phyloP scores from a whole-genome alignment of 2,888 invertebrate genomes.

The Agonopterix alstromeriana region DNA sequence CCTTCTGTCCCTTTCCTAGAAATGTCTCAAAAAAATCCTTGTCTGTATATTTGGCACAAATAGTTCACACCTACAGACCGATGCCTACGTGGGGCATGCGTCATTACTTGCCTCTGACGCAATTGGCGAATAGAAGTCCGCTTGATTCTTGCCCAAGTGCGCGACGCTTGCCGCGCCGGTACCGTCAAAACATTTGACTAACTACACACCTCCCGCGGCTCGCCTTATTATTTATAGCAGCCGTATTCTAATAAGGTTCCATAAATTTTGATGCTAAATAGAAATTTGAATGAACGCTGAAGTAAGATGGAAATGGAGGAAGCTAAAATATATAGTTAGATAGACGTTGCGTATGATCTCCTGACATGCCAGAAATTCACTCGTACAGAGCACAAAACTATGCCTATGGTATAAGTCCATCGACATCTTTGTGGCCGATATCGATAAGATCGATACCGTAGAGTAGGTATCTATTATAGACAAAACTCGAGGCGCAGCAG shows the following conservation, averaged over 20 bases:
- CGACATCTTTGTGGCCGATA: too few relatives aligned
- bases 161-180: conserved; percentile 9
- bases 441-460: too few relatives aligned
- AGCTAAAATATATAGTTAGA: too few relatives aligned
- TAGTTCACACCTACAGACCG: conserved; percentile 20
- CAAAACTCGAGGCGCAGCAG: too few relatives aligned
- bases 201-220: conserved; percentile 1
- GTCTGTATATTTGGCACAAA: conserved; percentile 13
- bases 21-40: conserved; percentile 16
- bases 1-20: conserved; percentile 18
- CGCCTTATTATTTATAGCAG: not conserved
- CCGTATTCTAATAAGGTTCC: not conserved
- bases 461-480: too few relatives aligned
- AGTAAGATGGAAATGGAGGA: conserved; percentile 6
- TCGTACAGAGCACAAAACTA: too few relatives aligned
- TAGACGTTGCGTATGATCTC: too few relatives aligned
- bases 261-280: not conserved
- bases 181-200: conserved; percentile 26
- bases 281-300: conserved; percentile 1
- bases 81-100: conserved; percentile 21
- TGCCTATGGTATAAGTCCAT: too few relatives aligned
- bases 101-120: conserved; percentile 33
- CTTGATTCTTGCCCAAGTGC: conserved; percentile 17
- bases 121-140: conserved; percentile 14
- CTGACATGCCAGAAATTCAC: too few relatives aligned